Evolutionary conservation across 2,888 invertebrate species (phyloP).

Genomic region (Caenorhabditis sp.): DNA sequence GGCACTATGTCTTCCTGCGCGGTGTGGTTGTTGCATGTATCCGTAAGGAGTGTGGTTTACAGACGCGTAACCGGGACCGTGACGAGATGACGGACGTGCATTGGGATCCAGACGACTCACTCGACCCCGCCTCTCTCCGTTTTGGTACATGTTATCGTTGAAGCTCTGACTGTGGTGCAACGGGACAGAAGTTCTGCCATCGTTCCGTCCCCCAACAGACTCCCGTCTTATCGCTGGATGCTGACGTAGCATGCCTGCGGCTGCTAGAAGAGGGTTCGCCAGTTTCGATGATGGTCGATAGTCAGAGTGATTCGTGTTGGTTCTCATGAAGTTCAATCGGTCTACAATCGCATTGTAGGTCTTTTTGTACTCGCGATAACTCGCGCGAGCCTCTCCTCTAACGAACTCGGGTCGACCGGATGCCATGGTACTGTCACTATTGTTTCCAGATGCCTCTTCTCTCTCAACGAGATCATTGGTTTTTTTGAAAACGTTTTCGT

Average conservation of each 20-base stretch:
- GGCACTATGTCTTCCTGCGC: slow-evolving; percentile 57
- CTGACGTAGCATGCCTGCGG: slow-evolving; percentile 57
- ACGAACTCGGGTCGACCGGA: slow-evolving; percentile 45
- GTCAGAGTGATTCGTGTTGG: slow-evolving; percentile 37
- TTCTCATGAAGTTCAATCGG: slow-evolving; percentile 47
- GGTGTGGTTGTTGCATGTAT: slow-evolving; percentile 31
- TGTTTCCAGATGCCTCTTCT: slow-evolving; percentile 54
- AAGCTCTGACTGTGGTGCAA: slow-evolving; percentile 56
- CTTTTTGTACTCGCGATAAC: slow-evolving; percentile 62
- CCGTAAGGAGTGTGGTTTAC: slow-evolving; percentile 31
- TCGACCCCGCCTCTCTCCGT: slow-evolving; percentile 36
- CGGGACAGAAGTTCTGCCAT: slow-evolving; percentile 61
- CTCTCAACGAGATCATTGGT: slow-evolving; percentile 13
- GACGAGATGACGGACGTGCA: slow-evolving; percentile 42
- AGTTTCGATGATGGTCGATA: slow-evolving; percentile 63
- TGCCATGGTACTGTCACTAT: slow-evolving; percentile 59
- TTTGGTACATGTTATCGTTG: slow-evolving; percentile 36
- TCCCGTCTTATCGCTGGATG: slow-evolving; percentile 54
- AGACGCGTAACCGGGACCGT: slow-evolving; percentile 33
- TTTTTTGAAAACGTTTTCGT: slow-evolving; percentile 3
- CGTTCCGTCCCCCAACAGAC: slow-evolving; percentile 39
- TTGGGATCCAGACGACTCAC: slow-evolving; percentile 53
- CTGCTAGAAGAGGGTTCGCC: slow-evolving; percentile 58
- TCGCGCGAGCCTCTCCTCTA: slow-evolving; percentile 57
- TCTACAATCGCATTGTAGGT: slow-evolving; percentile 57